Percentiles rank a stretch among this genome's conserved stretches.
Evolutionary conservation across 2,113 vertebrate species (phyloP).

Genomic region (Raja brachyura): DNA sequence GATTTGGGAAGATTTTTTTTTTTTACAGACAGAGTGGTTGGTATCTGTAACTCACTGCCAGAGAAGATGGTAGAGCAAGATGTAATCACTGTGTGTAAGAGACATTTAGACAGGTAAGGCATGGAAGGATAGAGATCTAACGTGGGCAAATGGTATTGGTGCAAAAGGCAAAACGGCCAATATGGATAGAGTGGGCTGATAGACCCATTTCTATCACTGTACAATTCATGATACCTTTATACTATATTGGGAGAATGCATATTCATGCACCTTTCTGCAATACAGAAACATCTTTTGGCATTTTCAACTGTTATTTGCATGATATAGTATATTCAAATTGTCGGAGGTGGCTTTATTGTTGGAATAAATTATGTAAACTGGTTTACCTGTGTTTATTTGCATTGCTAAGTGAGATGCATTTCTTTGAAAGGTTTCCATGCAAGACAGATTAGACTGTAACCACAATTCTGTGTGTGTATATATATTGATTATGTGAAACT

Average conservation of each 20-base stretch:
- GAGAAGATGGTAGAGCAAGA: no score
- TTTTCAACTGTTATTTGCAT: neutral
- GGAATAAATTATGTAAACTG: neutral
- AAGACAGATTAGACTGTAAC: conserved; percentile 12
- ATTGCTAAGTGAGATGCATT: neutral
- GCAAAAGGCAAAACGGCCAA: no score
- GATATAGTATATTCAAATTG: neutral
- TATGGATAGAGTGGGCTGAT: no score
- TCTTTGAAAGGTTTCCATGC: neutral
- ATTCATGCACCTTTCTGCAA: neutral
- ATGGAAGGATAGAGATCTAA: no score
- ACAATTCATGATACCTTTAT: no score
- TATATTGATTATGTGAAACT: neutral
- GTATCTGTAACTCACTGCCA: no score
- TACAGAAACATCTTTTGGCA: neutral
- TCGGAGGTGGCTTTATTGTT: neutral
- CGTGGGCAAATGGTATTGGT: no score
- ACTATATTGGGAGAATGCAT: neutral
- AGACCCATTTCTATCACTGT: no score
- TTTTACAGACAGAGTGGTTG: no score
- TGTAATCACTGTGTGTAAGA: no score
- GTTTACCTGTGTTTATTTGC: neutral
- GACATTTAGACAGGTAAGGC: no score
- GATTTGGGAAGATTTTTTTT: no score
- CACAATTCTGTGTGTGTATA: neutral